These are phyloP conservation scores for Anneissia japonica DNA, from an alignment of 35 echinoderm and acorn worm genomes.

Conservation along the genomic window DNA sequence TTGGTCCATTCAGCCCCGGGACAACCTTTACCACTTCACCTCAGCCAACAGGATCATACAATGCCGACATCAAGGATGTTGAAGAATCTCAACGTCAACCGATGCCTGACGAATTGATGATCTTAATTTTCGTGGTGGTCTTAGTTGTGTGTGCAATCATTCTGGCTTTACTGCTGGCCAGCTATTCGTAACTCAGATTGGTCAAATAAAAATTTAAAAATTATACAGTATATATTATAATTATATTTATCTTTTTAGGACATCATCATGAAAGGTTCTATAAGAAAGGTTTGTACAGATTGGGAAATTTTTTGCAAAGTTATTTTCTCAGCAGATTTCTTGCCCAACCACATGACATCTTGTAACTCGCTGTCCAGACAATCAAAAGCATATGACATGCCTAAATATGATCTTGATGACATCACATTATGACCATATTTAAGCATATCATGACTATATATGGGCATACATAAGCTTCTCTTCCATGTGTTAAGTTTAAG, in stretches of 20 bases:
- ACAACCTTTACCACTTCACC: conserved; percentile 7
- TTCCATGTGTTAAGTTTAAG: no score
- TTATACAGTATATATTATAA: not conserved
- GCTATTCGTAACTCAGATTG: conserved; percentile 9
- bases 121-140: conserved; percentile 58
- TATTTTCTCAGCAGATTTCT: no score
- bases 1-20: conserved; percentile 78
- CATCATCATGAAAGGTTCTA: not conserved
- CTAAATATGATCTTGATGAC: no score
- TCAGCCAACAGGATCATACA: not conserved
- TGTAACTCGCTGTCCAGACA: no score
- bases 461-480: no score
- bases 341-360: no score
- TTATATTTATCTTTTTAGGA: not conserved
- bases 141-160: conserved; percentile 69
- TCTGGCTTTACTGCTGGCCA: conserved; percentile 65
- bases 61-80: conserved; percentile 1
- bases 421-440: no score
- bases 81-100: conserved; percentile 51
- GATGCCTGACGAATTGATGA: conserved; percentile 66
- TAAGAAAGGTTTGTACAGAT: not conserved
- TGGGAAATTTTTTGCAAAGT: no score
- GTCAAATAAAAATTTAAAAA: not conserved
- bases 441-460: no score
- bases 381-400: no score